These are phyloP conservation scores for Cyclura pinguis DNA, from an alignment of 2,797 vertebrate genomes.

Conservation along the genomic window DNA sequence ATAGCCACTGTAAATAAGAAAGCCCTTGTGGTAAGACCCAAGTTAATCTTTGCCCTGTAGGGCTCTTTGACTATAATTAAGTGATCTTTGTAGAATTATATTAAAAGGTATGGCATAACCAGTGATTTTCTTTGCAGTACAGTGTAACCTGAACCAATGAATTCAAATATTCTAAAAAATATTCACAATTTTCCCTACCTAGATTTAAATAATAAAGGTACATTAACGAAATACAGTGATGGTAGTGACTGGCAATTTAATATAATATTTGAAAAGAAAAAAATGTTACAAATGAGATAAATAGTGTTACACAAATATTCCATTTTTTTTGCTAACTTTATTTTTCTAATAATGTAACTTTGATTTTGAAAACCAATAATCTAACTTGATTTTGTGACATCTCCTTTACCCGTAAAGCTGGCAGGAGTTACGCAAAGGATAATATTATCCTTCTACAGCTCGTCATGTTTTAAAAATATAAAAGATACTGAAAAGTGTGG, in stretches of 20 bases:
- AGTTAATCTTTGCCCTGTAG: slow-evolving; percentile 46
- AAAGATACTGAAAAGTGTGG: not conserved
- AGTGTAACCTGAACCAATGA: slow-evolving; percentile 49
- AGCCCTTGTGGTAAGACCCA: slow-evolving; percentile 8
- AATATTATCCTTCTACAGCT: not conserved
- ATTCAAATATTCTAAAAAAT: slow-evolving; percentile 29
- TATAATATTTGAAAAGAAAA: not conserved
- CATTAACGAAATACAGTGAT: not conserved
- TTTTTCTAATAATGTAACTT: not conserved
- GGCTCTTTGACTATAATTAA: slow-evolving; percentile 49
- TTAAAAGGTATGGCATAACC: slow-evolving; percentile 8
- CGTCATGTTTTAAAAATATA: not conserved
- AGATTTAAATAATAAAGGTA: not conserved
- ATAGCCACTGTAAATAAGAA: slow-evolving; percentile 65
- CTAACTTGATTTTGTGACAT: not conserved
- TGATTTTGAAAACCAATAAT: slow-evolving; percentile 1
- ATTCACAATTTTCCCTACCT: not conserved
- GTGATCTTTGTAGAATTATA: slow-evolving; percentile 51
- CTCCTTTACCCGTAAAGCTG: not conserved
- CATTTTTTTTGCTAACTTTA: not conserved
- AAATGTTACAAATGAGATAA: not conserved
- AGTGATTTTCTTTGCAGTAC: not conserved
- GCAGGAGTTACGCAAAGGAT: not conserved
- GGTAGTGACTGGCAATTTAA: not conserved
- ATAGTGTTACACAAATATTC: not conserved